phyloP scores from a whole-genome alignment of 2,797 vertebrate genomes.

The Myoxocephalus aenaeus region DNA sequence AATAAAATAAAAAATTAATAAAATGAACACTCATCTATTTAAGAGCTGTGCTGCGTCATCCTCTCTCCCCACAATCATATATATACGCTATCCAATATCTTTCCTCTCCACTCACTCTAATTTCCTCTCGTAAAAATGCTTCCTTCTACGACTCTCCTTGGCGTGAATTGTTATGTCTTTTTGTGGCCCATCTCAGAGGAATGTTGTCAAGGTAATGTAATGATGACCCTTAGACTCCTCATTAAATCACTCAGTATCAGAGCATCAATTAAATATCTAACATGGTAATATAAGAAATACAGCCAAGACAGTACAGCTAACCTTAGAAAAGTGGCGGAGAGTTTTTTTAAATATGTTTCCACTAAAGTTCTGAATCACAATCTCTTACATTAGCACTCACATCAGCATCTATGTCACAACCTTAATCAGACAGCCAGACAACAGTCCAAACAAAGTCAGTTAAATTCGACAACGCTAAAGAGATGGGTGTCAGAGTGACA shows the following conservation, averaged over 20 bases:
- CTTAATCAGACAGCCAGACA: conserved; percentile 59
- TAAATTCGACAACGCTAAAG: conserved; percentile 68
- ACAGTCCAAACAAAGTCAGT: conserved; percentile 70
- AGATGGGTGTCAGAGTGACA: conserved; percentile 75
- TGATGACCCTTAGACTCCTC: conserved; percentile 62
- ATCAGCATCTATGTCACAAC: conserved; percentile 65
- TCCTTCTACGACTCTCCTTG: conserved; percentile 50
- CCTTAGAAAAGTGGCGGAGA: conserved; percentile 17
- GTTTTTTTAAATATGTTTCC: conserved; percentile 45
- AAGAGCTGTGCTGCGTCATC: conserved; percentile 52
- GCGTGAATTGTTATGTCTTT: conserved; percentile 63
- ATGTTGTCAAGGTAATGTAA: conserved; percentile 67
- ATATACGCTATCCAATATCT: conserved; percentile 43
- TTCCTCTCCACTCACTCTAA: conserved; percentile 47
- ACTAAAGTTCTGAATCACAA: conserved; percentile 35
- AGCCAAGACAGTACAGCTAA: conserved; percentile 19
- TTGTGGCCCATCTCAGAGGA: conserved; percentile 59
- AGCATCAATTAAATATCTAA: conserved; percentile 50
- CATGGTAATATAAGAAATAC: conserved; percentile 46
- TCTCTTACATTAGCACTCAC: conserved; percentile 58
- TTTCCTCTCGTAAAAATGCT: conserved; percentile 63
- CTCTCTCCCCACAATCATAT: conserved; percentile 48
- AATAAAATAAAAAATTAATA: neutral
- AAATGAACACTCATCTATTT: conserved; percentile 39
- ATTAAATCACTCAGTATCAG: conserved; percentile 61